Evolutionary conservation across 2,113 vertebrate species (phyloP), one percentile per base, ranked within the genome.

Genomic region (Brachyhypopomus gauderio): DNA sequence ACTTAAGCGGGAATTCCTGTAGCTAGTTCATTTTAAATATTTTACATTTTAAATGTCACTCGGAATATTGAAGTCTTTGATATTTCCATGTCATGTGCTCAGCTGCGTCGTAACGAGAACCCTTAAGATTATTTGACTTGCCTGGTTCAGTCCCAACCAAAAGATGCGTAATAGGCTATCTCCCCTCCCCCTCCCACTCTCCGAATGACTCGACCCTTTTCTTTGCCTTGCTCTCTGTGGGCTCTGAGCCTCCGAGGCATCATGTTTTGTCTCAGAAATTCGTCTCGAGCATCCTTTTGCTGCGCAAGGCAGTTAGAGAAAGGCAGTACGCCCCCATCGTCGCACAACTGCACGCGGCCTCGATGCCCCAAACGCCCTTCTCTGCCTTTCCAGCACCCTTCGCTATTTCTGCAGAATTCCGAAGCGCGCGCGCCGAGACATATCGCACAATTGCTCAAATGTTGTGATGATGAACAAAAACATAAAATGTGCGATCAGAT

Each of bases 191-290:
- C 84, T 60, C 87, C 84, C 87, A 84, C 85, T 85, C 88, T 72
- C 87, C 70, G 85, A 91, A 87, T 93, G 92, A 94, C 92, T 94
- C 92, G 91, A 93, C 92, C 93, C 86, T 93, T 93, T 91, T 78
- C 80, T 83, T 85, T 77, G 73, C 78, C 67, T 71, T 77, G 85
- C 88, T 89, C 89, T 87, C 64, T 77, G 45, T 27, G 89, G 91
- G 89, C 90, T 90, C 90, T 90, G 88, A 91, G 91, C 90, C 91
- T 93, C 91, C 89, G 82, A 92, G 91, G 91, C 91, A 92, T 92
- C 90, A 73, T 91, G 92, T 93, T 93, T 93, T 92, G 92, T 93
- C 91, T 93, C 90, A 75, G 83, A 92, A 89, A 85, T 59, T 83
- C 83, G 86, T 90, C 87, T 91, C 85, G 88, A 89, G 82, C 87